These are phyloP conservation scores for Cossypha heuglini DNA, from an alignment of 2,797 vertebrate genomes.

Conservation along the genomic window DNA sequence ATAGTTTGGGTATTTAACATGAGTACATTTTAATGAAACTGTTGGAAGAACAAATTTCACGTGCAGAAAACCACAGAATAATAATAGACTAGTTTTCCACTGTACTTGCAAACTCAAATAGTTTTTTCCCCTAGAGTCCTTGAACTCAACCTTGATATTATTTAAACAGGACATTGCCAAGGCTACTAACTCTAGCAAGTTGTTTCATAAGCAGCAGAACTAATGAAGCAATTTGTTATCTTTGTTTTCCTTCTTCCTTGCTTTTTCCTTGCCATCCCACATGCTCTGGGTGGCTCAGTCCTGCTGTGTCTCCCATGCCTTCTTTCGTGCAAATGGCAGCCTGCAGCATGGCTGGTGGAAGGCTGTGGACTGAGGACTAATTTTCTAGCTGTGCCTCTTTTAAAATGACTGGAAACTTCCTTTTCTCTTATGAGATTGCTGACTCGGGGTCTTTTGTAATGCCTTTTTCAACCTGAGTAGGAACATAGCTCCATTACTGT, in stretches of 20 bases:
- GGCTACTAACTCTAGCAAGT: background rate
- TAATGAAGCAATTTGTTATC: slow-evolving; percentile 4
- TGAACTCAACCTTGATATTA: slow-evolving; percentile 31
- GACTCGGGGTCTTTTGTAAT: background rate
- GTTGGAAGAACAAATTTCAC: slow-evolving; percentile 49
- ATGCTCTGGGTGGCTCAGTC: background rate
- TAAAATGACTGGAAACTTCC: background rate
- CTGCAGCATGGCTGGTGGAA: background rate
- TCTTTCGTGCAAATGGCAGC: background rate
- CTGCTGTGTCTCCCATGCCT: rapidly evolving
- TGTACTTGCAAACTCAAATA: slow-evolving; percentile 36
- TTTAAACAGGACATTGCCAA: slow-evolving; percentile 45
- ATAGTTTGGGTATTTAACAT: slow-evolving; percentile 3
- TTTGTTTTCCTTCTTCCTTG: background rate
- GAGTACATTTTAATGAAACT: slow-evolving; percentile 36
- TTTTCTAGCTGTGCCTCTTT: background rate
- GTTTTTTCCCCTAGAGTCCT: slow-evolving; percentile 8
- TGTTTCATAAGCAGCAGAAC: background rate
- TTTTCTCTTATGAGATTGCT: background rate
- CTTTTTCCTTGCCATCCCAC: background rate
- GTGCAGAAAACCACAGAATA: slow-evolving; percentile 34
- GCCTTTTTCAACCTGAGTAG: background rate
- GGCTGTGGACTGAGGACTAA: background rate
- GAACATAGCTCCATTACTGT: background rate
- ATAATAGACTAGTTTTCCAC: slow-evolving; percentile 47